Conservation (phyloP, 2,797 vertebrate species). For the Champsocephalus esox region DNA sequence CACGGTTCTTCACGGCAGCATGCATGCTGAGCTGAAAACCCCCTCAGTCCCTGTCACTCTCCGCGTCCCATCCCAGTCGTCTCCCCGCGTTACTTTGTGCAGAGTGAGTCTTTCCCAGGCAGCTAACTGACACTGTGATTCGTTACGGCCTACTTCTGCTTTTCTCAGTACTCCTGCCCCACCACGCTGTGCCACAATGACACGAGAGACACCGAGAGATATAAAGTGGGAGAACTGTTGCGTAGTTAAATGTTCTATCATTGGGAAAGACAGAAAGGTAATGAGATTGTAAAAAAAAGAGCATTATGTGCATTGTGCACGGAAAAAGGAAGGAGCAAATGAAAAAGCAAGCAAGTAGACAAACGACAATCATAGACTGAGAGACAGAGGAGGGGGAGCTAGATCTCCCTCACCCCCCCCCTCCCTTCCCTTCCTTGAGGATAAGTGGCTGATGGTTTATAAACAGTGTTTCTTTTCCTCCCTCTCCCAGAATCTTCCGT, state of each 20-base stretch:
- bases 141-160: conserved; percentile 88
- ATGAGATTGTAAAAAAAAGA: conserved; percentile 73
- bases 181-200: conserved; percentile 65
- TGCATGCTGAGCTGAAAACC: conserved; percentile 27
- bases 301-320: conserved; percentile 56
- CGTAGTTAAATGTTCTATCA: conserved; percentile 80
- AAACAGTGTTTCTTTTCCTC: conserved; percentile 87
- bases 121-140: conserved; percentile 90
- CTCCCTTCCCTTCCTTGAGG: conserved; percentile 79
- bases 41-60: conserved; percentile 1
- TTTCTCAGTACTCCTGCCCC: conserved; percentile 70
- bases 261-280: conserved; percentile 74
- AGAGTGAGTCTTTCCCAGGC: conserved; percentile 85
- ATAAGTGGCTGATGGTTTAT: conserved; percentile 88
- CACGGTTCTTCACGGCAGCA: conserved; percentile 24
- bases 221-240: conserved; percentile 70
- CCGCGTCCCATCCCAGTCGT: conserved; percentile 20
- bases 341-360: conserved; percentile 79
- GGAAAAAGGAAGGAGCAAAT: conserved; percentile 68
- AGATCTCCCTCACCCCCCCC: conserved; percentile 39
- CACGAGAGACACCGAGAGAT: conserved; percentile 67
- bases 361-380: conserved; percentile 78
- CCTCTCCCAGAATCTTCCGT: conserved; percentile 91
- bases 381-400: conserved; percentile 60
- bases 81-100: conserved; percentile 57